phyloP scores from a whole-genome alignment of 2,113 vertebrate species.

The Anolis sagrei region DNA sequence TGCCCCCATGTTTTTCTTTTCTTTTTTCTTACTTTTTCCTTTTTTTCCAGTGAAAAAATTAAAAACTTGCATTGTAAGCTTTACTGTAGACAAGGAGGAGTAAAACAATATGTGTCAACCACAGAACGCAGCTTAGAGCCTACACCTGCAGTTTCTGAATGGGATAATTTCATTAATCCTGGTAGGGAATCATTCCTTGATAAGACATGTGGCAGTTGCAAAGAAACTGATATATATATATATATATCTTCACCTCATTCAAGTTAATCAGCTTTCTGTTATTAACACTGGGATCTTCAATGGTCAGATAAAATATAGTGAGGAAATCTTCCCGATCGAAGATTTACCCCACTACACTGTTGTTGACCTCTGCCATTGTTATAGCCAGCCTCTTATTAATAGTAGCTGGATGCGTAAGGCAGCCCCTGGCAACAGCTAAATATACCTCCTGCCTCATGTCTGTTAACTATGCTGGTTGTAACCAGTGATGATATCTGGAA shows the following conservation, averaged over 20 bases:
- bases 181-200: conserved; percentile 43
- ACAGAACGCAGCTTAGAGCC: conserved; percentile 47
- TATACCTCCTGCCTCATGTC: conserved; percentile 42
- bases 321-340: conserved; percentile 56
- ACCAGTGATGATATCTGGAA: conserved; percentile 35
- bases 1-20: conserved; percentile 54
- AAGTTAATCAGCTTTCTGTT: conserved; percentile 65
- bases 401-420: conserved; percentile 48
- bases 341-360: conserved; percentile 41
- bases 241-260: conserved; percentile 72
- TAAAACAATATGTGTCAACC: conserved; percentile 59
- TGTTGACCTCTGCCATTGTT: conserved; percentile 62
- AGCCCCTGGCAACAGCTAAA: conserved; percentile 57
- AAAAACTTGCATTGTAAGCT: conserved; percentile 64
- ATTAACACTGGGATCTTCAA: conserved; percentile 52
- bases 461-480: conserved; percentile 20
- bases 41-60: conserved; percentile 62
- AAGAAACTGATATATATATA: conserved; percentile 68
- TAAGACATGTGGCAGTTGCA: conserved; percentile 52
- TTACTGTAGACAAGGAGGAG: conserved; percentile 58
- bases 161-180: conserved; percentile 61
- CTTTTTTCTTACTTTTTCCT: conserved; percentile 49
- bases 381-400: conserved; percentile 24
- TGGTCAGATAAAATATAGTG: conserved; percentile 40
- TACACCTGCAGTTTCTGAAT: conserved; percentile 68